Evolutionary conservation across 2,113 vertebrate genomes (phyloP), one percentile per base, ranked within the genome.

Genomic region (Heliornis fulica): DNA sequence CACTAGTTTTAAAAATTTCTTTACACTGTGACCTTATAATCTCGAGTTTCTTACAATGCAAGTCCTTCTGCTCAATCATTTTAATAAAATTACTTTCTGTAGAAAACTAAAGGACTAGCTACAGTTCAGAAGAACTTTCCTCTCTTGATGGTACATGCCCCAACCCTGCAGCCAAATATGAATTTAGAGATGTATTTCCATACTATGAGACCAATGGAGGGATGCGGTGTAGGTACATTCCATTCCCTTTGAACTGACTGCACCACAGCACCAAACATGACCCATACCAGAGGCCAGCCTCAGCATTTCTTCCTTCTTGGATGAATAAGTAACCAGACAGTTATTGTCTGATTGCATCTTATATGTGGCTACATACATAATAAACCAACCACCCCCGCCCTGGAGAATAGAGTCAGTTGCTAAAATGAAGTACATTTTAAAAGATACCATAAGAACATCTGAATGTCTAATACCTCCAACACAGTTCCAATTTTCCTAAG

Each of bases 401-500:
- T 7, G 10, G 34, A 75, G 51, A 75, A 95, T 83, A 88, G 53
- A 95, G 43, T 3, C 61, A 84, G 80, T 54, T 96, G 64, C 68
- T 92, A 88, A 95, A 95, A 81, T 65, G 38, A 92, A 87, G 70
- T 76, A 64, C 76, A 95, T 89, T 89, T 93, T 76, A 89, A 90
- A 90, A 85, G 78, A 69, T 56, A 61, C 51, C 80, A 3, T 79
- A 82, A 70, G 94, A 88, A 94, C 94, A 95, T 61, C 70, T 81
- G 50, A 94, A 95, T 93, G 65, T 70, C 85, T 95, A 92, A 56
- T 95, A 74, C 53, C 76, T 80, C 51, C 81, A 94, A 60, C 29
- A 87, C 48, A 45, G 57, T 95, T 96, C 88, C 71, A 90, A 87
- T 96, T 96, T 96, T 94, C 94, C 75, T 94, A 96, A 97, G 88